phyloP scores from a whole-genome alignment of 53 echinoderm and acorn worm species.

The Holothuria leucospilota region DNA sequence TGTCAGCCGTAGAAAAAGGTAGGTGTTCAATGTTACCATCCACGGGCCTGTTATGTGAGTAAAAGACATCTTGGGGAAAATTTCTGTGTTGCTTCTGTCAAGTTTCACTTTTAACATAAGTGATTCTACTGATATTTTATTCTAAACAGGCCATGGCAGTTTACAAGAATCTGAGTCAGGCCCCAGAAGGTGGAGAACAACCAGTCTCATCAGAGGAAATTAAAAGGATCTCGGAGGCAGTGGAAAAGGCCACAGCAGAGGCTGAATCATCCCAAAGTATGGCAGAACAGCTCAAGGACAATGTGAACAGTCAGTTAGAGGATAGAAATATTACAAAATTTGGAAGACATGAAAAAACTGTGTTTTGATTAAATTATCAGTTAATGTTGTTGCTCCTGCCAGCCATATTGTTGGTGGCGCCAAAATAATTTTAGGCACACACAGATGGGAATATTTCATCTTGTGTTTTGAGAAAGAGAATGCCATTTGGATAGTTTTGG shows the following conservation, averaged over 20 bases:
- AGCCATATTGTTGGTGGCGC: no score
- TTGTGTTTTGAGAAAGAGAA: no score
- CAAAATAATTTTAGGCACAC: no score
- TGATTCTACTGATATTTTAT: not conserved
- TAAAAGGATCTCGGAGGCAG: not conserved
- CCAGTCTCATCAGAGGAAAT: constrained; percentile 27
- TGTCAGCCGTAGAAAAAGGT: no score
- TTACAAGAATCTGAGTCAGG: constrained; percentile 82
- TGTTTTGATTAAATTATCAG: not conserved
- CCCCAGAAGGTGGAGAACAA: not conserved
- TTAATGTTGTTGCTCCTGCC: no score
- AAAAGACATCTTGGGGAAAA: no score
- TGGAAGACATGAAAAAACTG: constrained; percentile 12
- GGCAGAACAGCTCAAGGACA: constrained; percentile 38
- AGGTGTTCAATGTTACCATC: no score
- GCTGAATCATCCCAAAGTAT: constrained; percentile 5
- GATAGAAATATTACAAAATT: constrained; percentile 16
- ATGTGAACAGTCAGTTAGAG: constrained; percentile 26
- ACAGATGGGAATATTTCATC: no score
- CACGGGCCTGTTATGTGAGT: no score
- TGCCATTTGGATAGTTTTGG: no score
- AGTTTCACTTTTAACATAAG: no score
- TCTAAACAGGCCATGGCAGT: constrained; percentile 89
- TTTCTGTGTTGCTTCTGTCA: no score
- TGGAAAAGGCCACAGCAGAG: not conserved